Conservation (phyloP, 2,113 vertebrate genomes). For the Prochilodus magdalenae region DNA sequence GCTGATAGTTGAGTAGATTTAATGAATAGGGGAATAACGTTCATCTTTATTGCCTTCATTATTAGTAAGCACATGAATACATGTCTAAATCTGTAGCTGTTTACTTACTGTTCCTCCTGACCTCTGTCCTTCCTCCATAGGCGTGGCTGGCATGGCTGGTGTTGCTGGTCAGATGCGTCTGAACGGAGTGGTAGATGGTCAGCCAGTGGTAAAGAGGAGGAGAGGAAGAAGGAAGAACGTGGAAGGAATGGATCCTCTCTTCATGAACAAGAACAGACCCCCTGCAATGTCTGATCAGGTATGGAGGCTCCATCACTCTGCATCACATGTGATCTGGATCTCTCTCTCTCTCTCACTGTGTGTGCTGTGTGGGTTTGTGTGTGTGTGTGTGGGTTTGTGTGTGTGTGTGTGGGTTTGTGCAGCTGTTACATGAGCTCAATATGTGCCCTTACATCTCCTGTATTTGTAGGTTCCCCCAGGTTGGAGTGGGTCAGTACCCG, state of each 20-base stretch:
- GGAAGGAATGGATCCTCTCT: constrained; percentile 92
- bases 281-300: constrained; percentile 83
- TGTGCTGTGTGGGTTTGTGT: too few relatives aligned
- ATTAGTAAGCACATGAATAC: too few relatives aligned
- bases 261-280: constrained; percentile 85
- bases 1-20: too few relatives aligned
- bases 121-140: background rate
- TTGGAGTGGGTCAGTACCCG: constrained; percentile 82
- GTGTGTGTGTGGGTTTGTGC: too few relatives aligned
- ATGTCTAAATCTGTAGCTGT: too few relatives aligned
- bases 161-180: constrained; percentile 80
- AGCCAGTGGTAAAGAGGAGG: constrained; percentile 89
- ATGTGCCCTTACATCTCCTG: too few relatives aligned
- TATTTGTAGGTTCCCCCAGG: constrained; percentile 78
- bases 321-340: too few relatives aligned
- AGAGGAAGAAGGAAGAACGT: constrained; percentile 96
- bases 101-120: background rate
- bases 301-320: constrained; percentile 57
- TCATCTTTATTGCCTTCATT: too few relatives aligned
- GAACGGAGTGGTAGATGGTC: constrained; percentile 87
- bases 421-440: too few relatives aligned
- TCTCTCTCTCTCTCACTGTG: too few relatives aligned
- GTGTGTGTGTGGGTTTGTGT: too few relatives aligned
- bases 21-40: too few relatives aligned
- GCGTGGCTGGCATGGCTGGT: constrained; percentile 62